Conservation (phyloP, 2,113 vertebrate species). For the Zosterops hypoxanthus region DNA sequence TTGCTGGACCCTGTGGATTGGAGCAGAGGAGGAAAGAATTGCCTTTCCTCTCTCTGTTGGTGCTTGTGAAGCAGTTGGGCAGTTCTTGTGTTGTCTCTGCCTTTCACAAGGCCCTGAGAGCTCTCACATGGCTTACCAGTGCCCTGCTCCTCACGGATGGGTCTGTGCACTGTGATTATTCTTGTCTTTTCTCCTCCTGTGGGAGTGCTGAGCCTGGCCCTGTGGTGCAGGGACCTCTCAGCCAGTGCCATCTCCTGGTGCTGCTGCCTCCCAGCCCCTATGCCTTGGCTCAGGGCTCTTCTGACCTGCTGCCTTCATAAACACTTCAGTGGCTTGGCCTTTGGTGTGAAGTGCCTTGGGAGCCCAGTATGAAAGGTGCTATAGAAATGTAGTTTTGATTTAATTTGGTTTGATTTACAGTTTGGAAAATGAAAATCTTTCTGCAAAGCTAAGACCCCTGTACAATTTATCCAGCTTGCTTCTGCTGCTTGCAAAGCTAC, state of each 20-base stretch:
- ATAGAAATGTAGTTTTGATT: not conserved
- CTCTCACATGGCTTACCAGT: not conserved
- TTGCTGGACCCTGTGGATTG: not conserved
- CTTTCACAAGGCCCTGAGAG: not conserved
- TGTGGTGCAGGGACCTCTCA: not conserved
- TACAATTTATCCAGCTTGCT: slow-evolving; percentile 38
- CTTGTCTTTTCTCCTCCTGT: accelerated
- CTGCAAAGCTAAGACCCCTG: slow-evolving; percentile 10
- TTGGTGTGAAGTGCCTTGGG: not conserved
- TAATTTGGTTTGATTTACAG: slow-evolving; percentile 52
- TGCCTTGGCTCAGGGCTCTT: not conserved
- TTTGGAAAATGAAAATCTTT: slow-evolving; percentile 51
- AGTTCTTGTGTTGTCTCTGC: not conserved
- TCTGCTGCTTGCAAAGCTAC: slow-evolving; percentile 44
- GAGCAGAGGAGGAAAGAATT: not conserved
- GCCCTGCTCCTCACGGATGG: accelerated
- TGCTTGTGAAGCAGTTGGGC: not conserved
- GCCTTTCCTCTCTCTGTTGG: not conserved
- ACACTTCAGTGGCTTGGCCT: not conserved
- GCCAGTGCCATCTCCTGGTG: not conserved
- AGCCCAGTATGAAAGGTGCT: not conserved
- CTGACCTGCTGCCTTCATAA: not conserved
- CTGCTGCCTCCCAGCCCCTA: not conserved
- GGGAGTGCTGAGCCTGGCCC: not conserved
- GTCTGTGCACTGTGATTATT: not conserved